Evolutionary conservation across 2,113 vertebrate genomes (phyloP), one percentile per base, ranked within the genome.

Genomic region (Chaetorhynchus papuensis): DNA sequence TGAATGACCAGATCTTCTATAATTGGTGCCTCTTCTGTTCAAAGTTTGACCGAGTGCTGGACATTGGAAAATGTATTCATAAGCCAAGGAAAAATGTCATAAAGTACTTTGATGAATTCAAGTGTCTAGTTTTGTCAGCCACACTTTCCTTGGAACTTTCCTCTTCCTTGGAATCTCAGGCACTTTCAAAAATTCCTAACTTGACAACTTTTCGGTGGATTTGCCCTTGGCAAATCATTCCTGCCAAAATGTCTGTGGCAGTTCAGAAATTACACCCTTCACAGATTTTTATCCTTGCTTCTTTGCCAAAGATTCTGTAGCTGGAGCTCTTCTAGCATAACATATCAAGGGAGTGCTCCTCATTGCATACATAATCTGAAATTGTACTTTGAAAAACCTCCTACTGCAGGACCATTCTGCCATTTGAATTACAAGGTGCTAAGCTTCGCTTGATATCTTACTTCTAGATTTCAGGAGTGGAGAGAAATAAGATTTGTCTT

Each of bases 241-340:
- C 82, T 93, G 85, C 57, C 85, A 94, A 95, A 92, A 94, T 45
- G 85, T 88, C 88, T 95, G 26, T 72, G 57, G 63, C 82, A 65
- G 66, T 72, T 92, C 86, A 92, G 64, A 94, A 94, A 90, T 89
- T 90, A 76, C 47, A 93, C 68, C 28, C 68, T 77, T 87, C 68
- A 78, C 64, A 89, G 79, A 63, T 75, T 90, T 93, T 94, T 89
- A 78, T 47, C 30, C 72, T 77, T 59, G 54, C 10, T 90, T 89
- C 68, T 63, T 56, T 86, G 83, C 64, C 94, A 95, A 89, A 63
- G 49, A 70, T 83, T 63, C 69, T 75, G 71, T 66, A 83, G 64
- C 83, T 92, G 82, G 52, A 87, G 39, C 39, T 70, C 45, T 74
- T 61, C 45, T 86, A 84, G 56, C 24, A 41, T 74, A 93, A 70